These are phyloP conservation scores for Aphaenogaster floridana DNA, from an alignment of 1,140 invertebrate genomes.

Conservation along the genomic window DNA sequence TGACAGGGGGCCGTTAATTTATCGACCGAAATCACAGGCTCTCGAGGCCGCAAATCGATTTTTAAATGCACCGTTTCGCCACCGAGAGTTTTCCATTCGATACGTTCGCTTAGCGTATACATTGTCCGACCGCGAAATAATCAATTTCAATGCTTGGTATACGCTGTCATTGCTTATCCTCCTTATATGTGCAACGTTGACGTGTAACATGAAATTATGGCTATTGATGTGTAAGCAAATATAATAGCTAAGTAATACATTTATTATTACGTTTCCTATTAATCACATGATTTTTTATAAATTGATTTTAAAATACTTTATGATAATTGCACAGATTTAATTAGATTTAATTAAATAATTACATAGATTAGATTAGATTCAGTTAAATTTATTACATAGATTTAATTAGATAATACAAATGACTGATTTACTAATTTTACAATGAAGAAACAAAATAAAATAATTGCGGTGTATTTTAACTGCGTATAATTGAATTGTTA, in stretches of 20 bases:
- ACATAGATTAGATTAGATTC: background rate
- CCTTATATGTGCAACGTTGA: background rate
- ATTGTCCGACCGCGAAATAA: conserved; percentile 39
- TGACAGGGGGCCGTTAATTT: conserved; percentile 76
- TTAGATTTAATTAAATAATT: background rate
- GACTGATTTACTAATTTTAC: background rate
- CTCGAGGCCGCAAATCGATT: conserved; percentile 73
- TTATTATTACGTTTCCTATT: background rate
- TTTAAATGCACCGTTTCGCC: conserved; percentile 73
- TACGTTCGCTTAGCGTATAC: conserved; percentile 52
- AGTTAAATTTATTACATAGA: background rate
- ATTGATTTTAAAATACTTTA: background rate
- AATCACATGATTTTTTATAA: background rate
- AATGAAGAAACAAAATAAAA: background rate
- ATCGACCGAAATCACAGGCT: conserved; percentile 79
- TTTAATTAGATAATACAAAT: background rate
- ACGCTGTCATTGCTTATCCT: conserved; percentile 18
- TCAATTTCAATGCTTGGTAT: conserved; percentile 22
- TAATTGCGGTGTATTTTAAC: background rate
- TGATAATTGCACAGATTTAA: background rate
- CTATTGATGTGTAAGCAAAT: background rate
- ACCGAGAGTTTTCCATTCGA: conserved; percentile 67
- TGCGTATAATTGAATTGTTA: background rate
- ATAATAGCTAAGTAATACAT: background rate
- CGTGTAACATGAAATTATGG: background rate